Evolutionary conservation across 2,113 vertebrate species (phyloP).

Genomic region (Australoheros scitulus): DNA sequence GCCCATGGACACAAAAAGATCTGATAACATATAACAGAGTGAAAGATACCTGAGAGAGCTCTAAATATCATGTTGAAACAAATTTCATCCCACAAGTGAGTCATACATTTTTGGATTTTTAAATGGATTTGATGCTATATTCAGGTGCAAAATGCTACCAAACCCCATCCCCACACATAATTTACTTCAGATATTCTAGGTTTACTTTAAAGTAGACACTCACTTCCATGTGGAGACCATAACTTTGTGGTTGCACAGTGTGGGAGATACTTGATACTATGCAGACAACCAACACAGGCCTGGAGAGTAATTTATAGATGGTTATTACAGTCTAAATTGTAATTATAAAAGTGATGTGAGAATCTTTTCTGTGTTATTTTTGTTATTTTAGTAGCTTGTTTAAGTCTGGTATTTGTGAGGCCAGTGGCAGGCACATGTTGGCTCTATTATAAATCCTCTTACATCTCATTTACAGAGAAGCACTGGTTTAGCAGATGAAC

Average conservation of each 20-base stretch:
- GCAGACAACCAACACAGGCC: not conserved
- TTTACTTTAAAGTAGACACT: conserved; percentile 1
- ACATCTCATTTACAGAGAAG: not conserved
- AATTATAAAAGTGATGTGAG: not conserved
- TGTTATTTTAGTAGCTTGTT: conserved; percentile 1
- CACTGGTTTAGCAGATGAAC: not conserved
- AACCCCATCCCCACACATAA: not conserved
- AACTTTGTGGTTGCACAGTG: not conserved
- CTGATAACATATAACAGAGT: not conserved
- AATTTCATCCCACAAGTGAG: not conserved
- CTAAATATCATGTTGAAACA: not conserved
- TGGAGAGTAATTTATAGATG: not conserved
- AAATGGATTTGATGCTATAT: not conserved
- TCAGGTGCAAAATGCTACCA: not conserved
- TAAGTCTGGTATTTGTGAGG: not conserved
- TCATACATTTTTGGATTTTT: not conserved
- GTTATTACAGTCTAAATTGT: not conserved
- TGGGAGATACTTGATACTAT: not conserved
- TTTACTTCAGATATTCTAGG: not conserved
- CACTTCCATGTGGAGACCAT: not conserved
- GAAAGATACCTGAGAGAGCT: not conserved
- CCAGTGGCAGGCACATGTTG: not conserved
- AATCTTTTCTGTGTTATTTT: not conserved
- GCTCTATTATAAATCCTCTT: not conserved
- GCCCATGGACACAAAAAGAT: not conserved